Base-by-base conservation (phyloP, 92 coral and sea anemone genomes). In the Porites lobata region DNA sequence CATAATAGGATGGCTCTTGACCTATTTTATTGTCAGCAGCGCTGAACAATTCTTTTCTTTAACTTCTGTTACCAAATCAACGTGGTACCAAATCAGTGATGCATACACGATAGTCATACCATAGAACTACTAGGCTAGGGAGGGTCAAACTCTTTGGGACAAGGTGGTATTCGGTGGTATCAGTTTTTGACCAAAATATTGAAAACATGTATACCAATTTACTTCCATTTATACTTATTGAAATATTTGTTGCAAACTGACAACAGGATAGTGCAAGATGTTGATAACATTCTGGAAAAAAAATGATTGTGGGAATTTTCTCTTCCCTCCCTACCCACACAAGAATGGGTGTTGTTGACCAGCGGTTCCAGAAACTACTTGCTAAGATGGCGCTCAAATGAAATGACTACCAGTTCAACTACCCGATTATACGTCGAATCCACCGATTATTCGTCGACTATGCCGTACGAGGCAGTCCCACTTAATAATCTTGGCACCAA, bases 391-490 rank as follows among this genome's bases (percentile, higher is more conserved):
- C 83, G 72, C 67, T 21, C 38, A 58, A n/a, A 6, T 58, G 85
- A 66, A 13, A 79, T 79, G 85, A 78, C 72, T 53, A 78, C 72
- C 54, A 66, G 54, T 61, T 80, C 80, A 32, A 64, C 87, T 13
- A 84, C 52, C 47, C 87, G 87, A 61, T 84, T 84, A 14, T 75
- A 62, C 73, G 87, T 84, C 19, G 87, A 84, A 61, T 74, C 87
- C 11, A 67, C 62, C 81, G 87, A 84, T 84, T 84, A 84, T 74
- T 65, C 72, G 59, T 84, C 87, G 20, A 84, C 87, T 1, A 95
- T 95, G 98, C 92, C 93, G 6, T 82, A 93, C 84, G 96, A 95
- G 89, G 96, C 93, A 69, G 87, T 95, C 61, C 96, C 98, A 19
- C 85, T 93, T 50, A 92, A 89, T 82, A 78, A 65, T 50, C 77